Conservation (phyloP, 1,140 invertebrate species). For the Listronotus bonariensis region DNA sequence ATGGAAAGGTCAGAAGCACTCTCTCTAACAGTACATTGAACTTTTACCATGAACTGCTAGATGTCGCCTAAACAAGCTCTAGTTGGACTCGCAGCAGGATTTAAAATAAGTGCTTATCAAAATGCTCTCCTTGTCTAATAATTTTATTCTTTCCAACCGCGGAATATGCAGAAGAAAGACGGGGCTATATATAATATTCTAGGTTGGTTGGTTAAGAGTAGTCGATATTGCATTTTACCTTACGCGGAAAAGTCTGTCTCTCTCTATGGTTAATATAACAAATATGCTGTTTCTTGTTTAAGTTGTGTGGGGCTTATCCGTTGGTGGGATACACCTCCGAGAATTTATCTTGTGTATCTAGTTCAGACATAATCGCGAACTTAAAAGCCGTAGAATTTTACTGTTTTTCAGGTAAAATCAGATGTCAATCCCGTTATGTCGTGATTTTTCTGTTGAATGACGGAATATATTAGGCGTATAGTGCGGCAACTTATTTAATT, state of each 20-base stretch:
- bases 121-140: slow-evolving; percentile 15
- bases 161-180: slow-evolving; percentile 13
- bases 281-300: slow-evolving; percentile 23
- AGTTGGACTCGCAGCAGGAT: neutral
- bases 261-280: neutral
- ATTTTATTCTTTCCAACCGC: slow-evolving; percentile 1
- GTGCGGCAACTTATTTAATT: neutral
- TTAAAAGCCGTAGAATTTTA: slow-evolving; percentile 21
- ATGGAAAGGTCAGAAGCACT: too few species aligned
- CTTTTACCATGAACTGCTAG: neutral
- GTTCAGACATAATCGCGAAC: slow-evolving; percentile 42
- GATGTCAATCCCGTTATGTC: slow-evolving; percentile 8
- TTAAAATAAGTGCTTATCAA: slow-evolving; percentile 10
- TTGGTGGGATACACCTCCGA: slow-evolving; percentile 12
- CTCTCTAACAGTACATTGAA: too few species aligned
- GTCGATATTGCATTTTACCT: slow-evolving; percentile 14
- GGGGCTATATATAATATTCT: slow-evolving; percentile 2
- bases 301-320: slow-evolving; percentile 8
- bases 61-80: neutral
- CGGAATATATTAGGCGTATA: neutral
- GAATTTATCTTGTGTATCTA: slow-evolving; percentile 38
- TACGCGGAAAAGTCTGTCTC: slow-evolving; percentile 13
- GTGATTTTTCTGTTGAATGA: slow-evolving; percentile 5
- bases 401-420: slow-evolving; percentile 23
- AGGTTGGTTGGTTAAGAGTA: slow-evolving; percentile 11